Evolutionary conservation across 2,797 vertebrate genomes (phyloP).

Genomic region (Acanthiza pusilla): DNA sequence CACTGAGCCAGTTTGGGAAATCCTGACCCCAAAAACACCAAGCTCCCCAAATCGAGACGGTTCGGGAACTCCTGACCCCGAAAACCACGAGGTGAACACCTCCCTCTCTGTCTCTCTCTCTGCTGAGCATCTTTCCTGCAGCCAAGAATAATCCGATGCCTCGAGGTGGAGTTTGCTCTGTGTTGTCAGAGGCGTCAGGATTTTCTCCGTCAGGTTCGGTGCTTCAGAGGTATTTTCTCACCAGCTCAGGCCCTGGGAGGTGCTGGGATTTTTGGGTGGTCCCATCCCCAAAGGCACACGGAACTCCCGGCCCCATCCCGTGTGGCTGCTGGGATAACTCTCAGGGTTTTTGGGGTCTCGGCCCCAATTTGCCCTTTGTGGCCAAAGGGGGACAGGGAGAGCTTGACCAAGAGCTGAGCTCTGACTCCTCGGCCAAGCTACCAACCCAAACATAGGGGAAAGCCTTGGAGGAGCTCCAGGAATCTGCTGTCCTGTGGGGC

Average conservation of each 20-base stretch:
- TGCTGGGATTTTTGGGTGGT: neutral
- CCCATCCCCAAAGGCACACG: neutral
- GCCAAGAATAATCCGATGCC: neutral
- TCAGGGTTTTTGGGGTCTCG: neutral
- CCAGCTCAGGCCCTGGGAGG: neutral
- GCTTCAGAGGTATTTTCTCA: neutral
- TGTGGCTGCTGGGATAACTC: rapidly evolving
- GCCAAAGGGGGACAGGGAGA: neutral
- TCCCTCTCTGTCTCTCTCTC: rapidly evolving
- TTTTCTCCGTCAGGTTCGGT: neutral
- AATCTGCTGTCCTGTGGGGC: neutral
- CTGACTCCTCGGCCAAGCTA: neutral
- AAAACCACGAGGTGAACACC: neutral
- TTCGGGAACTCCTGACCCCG: neutral
- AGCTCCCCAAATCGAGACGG: neutral
- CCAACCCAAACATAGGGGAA: neutral
- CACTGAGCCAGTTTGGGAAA: no score
- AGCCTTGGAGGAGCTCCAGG: neutral
- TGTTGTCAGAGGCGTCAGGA: neutral
- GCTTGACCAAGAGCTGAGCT: neutral
- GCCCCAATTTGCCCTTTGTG: neutral
- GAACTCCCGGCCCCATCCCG: rapidly evolving
- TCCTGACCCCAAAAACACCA: no score
- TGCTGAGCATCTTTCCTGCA: neutral
- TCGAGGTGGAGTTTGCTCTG: rapidly evolving